Evolutionary conservation across 35 echinoderm and acorn worm species (phyloP).

Genomic region (Apostichopus japonicus): DNA sequence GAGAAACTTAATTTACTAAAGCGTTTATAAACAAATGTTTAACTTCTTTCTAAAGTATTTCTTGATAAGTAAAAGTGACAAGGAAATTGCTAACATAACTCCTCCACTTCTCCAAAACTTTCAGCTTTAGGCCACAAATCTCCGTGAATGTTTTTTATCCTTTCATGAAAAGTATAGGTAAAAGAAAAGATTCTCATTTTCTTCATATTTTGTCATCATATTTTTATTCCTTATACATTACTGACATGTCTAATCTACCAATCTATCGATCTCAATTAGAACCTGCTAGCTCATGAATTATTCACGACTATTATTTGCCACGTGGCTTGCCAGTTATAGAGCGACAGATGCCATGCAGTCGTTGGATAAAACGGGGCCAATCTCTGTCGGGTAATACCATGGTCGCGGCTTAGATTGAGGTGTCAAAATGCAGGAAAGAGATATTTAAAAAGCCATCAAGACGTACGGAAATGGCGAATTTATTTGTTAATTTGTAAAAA

Average conservation of each 20-base stretch:
- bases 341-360: constrained; percentile 26
- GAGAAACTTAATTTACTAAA: background rate
- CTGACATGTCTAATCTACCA: background rate
- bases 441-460: constrained; percentile 45
- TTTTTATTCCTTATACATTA: constrained; percentile 13
- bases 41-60: background rate
- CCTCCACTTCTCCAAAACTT: background rate
- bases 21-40: background rate
- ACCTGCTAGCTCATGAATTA: constrained; percentile 37
- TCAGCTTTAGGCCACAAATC: background rate
- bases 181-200: background rate
- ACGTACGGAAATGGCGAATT: constrained; percentile 50
- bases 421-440: constrained; percentile 22
- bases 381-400: background rate
- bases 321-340: constrained; percentile 23
- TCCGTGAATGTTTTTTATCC: background rate
- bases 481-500: constrained; percentile 54
- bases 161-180: background rate
- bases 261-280: constrained; percentile 32
- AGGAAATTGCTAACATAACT: background rate
- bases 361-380: constrained; percentile 30
- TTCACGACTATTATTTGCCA: constrained; percentile 45
- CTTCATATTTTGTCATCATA: constrained; percentile 39
- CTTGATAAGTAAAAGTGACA: background rate
- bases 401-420: constrained; percentile 8